Conservation (phyloP, 2,888 invertebrate genomes). For the Erpobdella octoculata region DNA sequence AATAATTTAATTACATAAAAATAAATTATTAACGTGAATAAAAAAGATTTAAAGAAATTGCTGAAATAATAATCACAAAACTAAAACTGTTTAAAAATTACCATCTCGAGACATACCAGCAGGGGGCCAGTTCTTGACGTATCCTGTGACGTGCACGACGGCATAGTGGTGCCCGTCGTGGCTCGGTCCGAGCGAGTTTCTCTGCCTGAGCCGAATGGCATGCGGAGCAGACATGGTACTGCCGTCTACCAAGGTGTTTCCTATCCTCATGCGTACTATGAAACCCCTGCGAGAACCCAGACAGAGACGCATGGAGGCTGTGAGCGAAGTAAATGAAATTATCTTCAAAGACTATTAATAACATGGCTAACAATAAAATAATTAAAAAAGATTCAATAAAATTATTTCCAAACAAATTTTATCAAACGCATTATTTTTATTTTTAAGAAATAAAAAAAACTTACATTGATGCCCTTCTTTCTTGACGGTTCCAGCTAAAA, state of each 20-base stretch:
- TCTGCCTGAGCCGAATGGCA: conserved; percentile 81
- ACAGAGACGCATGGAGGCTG: conserved; percentile 89
- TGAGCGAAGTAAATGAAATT: no score
- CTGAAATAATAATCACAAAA: no score
- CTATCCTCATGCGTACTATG: conserved; percentile 96
- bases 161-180: conserved; percentile 88
- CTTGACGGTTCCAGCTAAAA: conserved; percentile 81
- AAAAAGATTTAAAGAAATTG: no score
- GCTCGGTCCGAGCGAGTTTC: conserved; percentile 85
- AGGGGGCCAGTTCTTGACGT: conserved; percentile 98
- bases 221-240: conserved; percentile 70
- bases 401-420: not conserved
- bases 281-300: conserved; percentile 98
- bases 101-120: conserved; percentile 62
- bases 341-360: no score
- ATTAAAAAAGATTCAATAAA: no score
- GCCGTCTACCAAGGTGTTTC: conserved; percentile 63
- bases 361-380: no score
- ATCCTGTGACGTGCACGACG: conserved; percentile 97
- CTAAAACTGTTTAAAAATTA: no score
- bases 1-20: not conserved
- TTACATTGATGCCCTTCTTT: conserved; percentile 96
- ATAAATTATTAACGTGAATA: not conserved
- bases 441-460: conserved; percentile 45
- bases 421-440: not conserved